Evolutionary conservation across 2,888 invertebrate species (phyloP), one percentile per base, ranked within the genome.

Genomic region (Zhengitettix transpicula): DNA sequence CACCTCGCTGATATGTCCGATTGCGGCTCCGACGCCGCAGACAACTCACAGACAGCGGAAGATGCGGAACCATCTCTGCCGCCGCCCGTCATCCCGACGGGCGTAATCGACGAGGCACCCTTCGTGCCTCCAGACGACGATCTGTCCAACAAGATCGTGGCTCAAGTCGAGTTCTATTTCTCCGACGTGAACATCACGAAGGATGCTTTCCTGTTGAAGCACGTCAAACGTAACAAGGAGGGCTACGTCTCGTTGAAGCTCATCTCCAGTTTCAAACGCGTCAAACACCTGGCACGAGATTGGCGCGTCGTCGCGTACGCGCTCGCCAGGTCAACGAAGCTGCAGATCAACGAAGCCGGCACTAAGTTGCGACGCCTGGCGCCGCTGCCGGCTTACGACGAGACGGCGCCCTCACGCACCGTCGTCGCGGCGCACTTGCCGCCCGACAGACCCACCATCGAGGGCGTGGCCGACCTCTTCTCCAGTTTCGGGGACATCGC

Each of bases 121-220:
- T 84, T 83, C 64, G 70, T 75, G 0, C 70, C 75, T 0, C 90
- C 89, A 0, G 84, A 82, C 65, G 88, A 88, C 8, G 89, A 89
- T 66, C 73, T 89, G 42, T 82, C 87, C 12, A 81, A 84, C 63
- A 82, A 86, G 67, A 91, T 93, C 67, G 83, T 87, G 57, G 80
- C 85, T 55, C 92, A 92, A 71, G 95, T 96, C 40, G 96, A 97
- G 75, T 93, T 89, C 71, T 96, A 96, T 74, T 96, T 97, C 75
- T 92, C 93, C 63, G 93, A 97, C 70, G 91, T 89, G 57, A 94
- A 93, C 72, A 91, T 97, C 66, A 83, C 92, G 7, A 95, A 95
- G 72, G 96, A 97, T 71, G 93, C 95, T 14, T 97, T 97, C 74
- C 78, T 97, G 55, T 75, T 96, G 64, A 97, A 97, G 72, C 96